phyloP scores from a whole-genome alignment of 1,140 invertebrate species.

The Drosophila yakuba region DNA sequence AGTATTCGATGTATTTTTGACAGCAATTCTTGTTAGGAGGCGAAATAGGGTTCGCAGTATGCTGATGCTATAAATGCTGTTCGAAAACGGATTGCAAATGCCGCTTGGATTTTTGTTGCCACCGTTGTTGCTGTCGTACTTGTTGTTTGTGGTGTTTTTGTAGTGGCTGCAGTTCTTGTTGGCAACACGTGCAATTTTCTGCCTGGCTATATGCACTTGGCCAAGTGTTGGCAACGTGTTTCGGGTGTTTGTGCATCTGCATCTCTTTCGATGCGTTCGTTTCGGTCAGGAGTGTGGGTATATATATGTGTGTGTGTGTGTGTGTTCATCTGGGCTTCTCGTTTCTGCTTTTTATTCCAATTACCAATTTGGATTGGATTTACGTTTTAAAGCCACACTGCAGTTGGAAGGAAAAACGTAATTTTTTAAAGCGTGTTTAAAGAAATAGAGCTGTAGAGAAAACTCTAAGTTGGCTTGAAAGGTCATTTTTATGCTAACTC shows the following conservation, averaged over 20 bases:
- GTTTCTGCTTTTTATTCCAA: conserved; percentile 64
- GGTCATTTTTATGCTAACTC: too few species aligned
- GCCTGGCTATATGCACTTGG: conserved; percentile 33
- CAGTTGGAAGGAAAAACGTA: background rate
- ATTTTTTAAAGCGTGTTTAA: background rate
- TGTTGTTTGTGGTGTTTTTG: background rate
- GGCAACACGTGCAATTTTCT: conserved; percentile 68
- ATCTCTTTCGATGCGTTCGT: conserved; percentile 11
- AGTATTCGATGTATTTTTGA: conserved; percentile 32
- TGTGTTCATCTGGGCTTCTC: conserved; percentile 21
- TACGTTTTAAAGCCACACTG: conserved; percentile 53
- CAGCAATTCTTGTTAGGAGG: conserved; percentile 42
- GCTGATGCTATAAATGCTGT: conserved; percentile 63
- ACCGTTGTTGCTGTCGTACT: background rate
- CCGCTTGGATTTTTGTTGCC: conserved; percentile 35
- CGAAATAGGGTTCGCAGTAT: conserved; percentile 24
- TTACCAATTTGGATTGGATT: conserved; percentile 77
- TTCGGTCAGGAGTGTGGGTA: background rate
- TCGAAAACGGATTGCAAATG: conserved; percentile 67
- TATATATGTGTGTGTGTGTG: background rate
- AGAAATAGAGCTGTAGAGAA: too few species aligned
- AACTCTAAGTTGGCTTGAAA: background rate
- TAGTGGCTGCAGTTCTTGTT: conserved; percentile 3
- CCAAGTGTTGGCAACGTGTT: conserved; percentile 52
- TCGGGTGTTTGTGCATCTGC: conserved; percentile 23